Base-by-base conservation (phyloP, 2,797 vertebrate genomes). In the Hippoglossus hippoglossus region DNA sequence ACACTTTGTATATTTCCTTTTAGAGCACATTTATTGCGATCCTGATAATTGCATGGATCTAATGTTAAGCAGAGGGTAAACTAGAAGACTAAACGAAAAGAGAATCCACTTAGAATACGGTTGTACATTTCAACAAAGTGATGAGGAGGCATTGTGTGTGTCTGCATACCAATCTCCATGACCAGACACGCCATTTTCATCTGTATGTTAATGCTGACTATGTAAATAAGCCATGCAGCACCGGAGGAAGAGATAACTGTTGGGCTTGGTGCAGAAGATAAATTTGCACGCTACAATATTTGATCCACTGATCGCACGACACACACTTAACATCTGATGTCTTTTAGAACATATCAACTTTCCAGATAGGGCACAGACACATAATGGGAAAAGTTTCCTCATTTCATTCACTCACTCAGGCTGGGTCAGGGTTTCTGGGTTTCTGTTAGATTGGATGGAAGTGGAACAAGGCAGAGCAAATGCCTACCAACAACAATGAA, bases 151-250 rank as follows among this genome's bases (percentile, higher is more conserved):
- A 87, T 88, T 83, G 81, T 86, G 87, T 81, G 81, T 53, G 69
- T 88, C 79, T 85, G 90, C 88, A 89, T 85, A 81, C 73, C 75
- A 80, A 89, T 90, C 47, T 87, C 80, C 68, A 78, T 66, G 81
- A 89, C 78, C 83, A 88, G 83, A 88, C 83, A 72, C 83, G 82
- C 76, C 79, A 71, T 85, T 92, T 90, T 71, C 91, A 93, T 94
- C 90, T 91, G 80, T 91, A 92, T 92, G 92, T 89, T 85, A 93
- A 93, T 92, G 87, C 82, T 75, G 84, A 81, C 81, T 90, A 91
- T 92, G 93, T 90, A 91, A 92, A 94, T 94, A 90, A 80, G 84
- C 73, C 71, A 67, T 28, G 82, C 77, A 41, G 87, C 71, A 72
- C 39, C 1, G 31, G 68, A 77, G 68, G 67, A 79, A 58, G 62